Evolutionary conservation across 2,888 invertebrate species (phyloP), one percentile per base, ranked within the genome.

Genomic region (Sphaeridia pumilis): DNA sequence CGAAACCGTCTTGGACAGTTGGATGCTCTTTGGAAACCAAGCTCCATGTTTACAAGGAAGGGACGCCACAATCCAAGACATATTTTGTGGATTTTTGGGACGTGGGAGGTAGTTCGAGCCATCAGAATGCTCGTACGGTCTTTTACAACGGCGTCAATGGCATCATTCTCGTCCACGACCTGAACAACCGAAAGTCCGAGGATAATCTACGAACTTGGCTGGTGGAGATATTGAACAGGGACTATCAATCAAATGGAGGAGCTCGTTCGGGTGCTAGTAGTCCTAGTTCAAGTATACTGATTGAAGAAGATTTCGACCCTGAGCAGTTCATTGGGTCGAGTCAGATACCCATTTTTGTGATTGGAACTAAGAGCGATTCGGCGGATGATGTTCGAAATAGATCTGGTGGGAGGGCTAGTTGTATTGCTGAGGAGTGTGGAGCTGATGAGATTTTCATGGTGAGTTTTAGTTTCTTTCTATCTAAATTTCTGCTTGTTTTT

Each of bases 21-120:
- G 97, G 97, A 2, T 93, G 93, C 70, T 85, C 89, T 1, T 85
- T 94, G 1, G 94, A 97, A 74, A 90, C 94, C 1, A 92, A 92
- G 75, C 74, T 95, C 46, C 94, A 95, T 69, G 87, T 90, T 69
- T 95, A 84, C 70, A 88, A 87, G 70, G 93, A 93, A 72, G 93
- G 93, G 1, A 93, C 92, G 0, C 85, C 87, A 21, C 81, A 83
- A 55, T 93, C 95, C 69, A 84, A 83, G 66, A 83, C 87, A 4
- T 93, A 83, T 70, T 94, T 93, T 70, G 78, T 97, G 24, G 97
- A 98, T 73, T 75, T 97, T 28, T 98, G 95, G 87, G 98, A 98
- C 70, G 81, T 98, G 49, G 97, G 97, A 4, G 97, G 97, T 1
- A 93, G 90, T 59, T 81, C 86, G 59, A 87, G 83, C 66, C 97